phyloP scores from a whole-genome alignment of 2,113 vertebrate species.

The Butorides virescens region DNA sequence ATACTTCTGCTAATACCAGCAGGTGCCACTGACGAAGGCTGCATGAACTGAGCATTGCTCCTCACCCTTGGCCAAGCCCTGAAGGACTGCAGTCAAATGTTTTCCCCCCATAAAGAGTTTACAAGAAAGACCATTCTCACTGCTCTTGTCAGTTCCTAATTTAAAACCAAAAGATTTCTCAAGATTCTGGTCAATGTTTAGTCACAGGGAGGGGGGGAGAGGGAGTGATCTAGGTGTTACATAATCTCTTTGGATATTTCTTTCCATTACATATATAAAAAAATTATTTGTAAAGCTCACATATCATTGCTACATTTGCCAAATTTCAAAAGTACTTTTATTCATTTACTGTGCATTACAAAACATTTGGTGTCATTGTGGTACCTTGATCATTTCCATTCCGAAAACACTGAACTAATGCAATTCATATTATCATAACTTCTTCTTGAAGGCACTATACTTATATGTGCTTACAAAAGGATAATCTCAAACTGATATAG shows the following conservation, averaged over 20 bases:
- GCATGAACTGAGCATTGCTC: background rate
- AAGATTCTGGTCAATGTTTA: background rate
- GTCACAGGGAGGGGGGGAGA: background rate
- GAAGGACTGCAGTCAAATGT: background rate
- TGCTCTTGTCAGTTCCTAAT: background rate
- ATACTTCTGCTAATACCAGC: background rate
- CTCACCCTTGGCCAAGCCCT: background rate
- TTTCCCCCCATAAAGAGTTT: background rate
- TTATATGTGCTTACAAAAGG: background rate
- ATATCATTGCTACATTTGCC: background rate
- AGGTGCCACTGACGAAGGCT: background rate
- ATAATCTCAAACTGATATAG: background rate
- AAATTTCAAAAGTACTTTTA: background rate
- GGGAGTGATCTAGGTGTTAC: background rate
- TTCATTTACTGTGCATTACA: background rate
- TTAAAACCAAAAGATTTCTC: background rate
- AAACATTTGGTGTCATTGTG: background rate
- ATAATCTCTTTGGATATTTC: background rate
- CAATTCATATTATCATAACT: background rate
- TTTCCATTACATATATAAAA: background rate
- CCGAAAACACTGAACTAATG: background rate
- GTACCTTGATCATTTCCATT: background rate
- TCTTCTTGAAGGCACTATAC: background rate
- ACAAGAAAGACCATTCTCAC: background rate
- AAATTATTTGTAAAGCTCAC: background rate